Evolutionary conservation across 2,113 vertebrate genomes (phyloP).

Genomic region (Hymenochirus boettgeri): DNA sequence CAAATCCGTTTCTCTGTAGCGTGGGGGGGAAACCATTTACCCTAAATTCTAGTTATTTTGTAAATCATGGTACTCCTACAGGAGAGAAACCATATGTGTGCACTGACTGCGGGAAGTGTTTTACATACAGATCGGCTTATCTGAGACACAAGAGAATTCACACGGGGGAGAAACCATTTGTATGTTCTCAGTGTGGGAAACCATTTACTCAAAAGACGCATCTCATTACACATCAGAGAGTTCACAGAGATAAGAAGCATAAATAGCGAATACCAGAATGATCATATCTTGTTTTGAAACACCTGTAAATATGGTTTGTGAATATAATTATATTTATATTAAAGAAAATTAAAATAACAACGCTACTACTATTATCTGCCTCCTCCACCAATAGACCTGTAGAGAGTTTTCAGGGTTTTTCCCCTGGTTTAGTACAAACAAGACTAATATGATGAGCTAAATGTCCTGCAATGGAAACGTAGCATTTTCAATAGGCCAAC

Average conservation of each 20-base stretch:
- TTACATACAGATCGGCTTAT: slow-evolving; percentile 52
- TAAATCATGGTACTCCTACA: slow-evolving; percentile 49
- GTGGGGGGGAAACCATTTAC: slow-evolving; percentile 56
- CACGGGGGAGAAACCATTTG: slow-evolving; percentile 56
- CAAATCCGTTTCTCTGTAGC: slow-evolving; percentile 54
- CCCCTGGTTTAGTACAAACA: no score
- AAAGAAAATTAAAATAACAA: no score
- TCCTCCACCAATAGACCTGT: no score
- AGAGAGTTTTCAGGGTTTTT: no score
- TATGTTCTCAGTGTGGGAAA: slow-evolving; percentile 52
- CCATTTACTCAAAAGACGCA: slow-evolving; percentile 54
- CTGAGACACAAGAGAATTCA: slow-evolving; percentile 55
- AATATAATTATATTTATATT: no score
- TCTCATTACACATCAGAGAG: slow-evolving; percentile 55
- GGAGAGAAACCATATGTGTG: slow-evolving; percentile 58
- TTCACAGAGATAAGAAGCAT: slow-evolving; percentile 50
- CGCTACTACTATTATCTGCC: no score
- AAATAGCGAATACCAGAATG: no score
- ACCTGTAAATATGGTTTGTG: no score
- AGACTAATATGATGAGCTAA: no score
- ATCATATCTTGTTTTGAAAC: no score
- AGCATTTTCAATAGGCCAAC: no score
- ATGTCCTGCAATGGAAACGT: no score
- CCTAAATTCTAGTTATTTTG: slow-evolving; percentile 50
- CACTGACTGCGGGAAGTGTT: slow-evolving; percentile 56